Evolutionary conservation across 2,113 vertebrate genomes (phyloP).

Genomic region (Mormoops blainvillei): DNA sequence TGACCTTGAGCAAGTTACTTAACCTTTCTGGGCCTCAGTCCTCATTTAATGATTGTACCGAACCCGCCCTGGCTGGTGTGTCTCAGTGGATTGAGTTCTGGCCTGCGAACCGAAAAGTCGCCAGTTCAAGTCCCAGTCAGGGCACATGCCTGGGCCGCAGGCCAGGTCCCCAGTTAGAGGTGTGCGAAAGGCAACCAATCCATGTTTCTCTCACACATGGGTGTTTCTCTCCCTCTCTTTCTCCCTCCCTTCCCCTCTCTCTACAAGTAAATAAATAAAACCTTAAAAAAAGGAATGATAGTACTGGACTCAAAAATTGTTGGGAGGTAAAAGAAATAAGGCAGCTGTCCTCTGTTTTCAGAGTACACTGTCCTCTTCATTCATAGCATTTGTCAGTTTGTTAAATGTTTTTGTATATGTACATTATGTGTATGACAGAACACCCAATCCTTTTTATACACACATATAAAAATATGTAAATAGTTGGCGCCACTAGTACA

Average conservation of each 20-base stretch:
- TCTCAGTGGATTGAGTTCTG: too few relatives aligned
- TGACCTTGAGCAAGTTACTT: not conserved
- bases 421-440: not conserved
- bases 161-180: too few relatives aligned
- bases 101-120: too few relatives aligned
- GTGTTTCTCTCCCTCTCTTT: too few relatives aligned
- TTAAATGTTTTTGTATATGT: not conserved
- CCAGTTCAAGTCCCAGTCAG: too few relatives aligned
- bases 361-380: not conserved
- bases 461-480: not conserved
- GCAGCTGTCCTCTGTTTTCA: not conserved
- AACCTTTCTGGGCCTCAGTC: not conserved
- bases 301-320: not conserved
- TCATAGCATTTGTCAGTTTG: not conserved
- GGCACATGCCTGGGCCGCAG: too few relatives aligned
- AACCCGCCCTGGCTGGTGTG: not conserved
- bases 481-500: not conserved
- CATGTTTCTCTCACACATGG: too few relatives aligned
- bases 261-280: too few relatives aligned
- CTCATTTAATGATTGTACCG: not conserved
- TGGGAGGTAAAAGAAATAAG: not conserved
- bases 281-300: not conserved
- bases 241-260: too few relatives aligned
- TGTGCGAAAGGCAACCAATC: too few relatives aligned
- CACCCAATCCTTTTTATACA: not conserved